phyloP scores from a whole-genome alignment of 2,888 invertebrate species.

The Adelognathus sp. region DNA sequence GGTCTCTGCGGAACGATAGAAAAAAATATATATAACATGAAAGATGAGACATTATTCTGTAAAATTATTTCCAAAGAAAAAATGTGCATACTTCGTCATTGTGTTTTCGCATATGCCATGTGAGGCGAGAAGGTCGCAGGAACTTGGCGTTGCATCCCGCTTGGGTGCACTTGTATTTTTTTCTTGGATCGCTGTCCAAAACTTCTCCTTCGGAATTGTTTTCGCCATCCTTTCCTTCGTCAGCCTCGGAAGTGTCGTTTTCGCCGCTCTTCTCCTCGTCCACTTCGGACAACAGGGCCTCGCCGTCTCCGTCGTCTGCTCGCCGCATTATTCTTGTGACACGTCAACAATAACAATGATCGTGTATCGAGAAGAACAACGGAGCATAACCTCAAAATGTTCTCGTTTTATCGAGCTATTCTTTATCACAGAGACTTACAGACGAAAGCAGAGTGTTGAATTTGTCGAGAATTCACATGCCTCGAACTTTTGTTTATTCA shows the following conservation, averaged over 20 bases:
- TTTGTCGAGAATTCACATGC: not conserved
- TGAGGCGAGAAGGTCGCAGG: slow-evolving; percentile 82
- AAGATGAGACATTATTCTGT: not conserved
- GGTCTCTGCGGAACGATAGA: slow-evolving; percentile 81
- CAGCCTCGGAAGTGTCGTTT: slow-evolving; percentile 35
- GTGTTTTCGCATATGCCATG: slow-evolving; percentile 83
- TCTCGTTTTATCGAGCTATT: too few species aligned
- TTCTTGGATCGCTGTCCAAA: slow-evolving; percentile 30
- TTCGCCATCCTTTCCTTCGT: slow-evolving; percentile 30
- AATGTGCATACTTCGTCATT: slow-evolving; percentile 82
- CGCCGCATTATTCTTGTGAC: slow-evolving; percentile 54
- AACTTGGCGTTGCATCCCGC: slow-evolving; percentile 82
- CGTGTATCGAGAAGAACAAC: not conserved
- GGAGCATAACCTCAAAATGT: not conserved
- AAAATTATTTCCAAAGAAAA: not conserved
- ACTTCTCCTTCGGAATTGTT: slow-evolving; percentile 37
- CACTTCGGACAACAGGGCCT: slow-evolving; percentile 26
- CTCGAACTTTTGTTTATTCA: not conserved
- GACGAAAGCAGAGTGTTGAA: not conserved
- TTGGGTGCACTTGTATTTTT: slow-evolving; percentile 81
- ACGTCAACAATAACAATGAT: not conserved
- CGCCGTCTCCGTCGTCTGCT: slow-evolving; percentile 35
- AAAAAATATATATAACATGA: not conserved
- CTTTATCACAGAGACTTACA: too few species aligned
- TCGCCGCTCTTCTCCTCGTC: slow-evolving; percentile 50